Evolutionary conservation across 2,888 invertebrate species (phyloP), one percentile per base, ranked within the genome.

Genomic region (Parnassius orleans): DNA sequence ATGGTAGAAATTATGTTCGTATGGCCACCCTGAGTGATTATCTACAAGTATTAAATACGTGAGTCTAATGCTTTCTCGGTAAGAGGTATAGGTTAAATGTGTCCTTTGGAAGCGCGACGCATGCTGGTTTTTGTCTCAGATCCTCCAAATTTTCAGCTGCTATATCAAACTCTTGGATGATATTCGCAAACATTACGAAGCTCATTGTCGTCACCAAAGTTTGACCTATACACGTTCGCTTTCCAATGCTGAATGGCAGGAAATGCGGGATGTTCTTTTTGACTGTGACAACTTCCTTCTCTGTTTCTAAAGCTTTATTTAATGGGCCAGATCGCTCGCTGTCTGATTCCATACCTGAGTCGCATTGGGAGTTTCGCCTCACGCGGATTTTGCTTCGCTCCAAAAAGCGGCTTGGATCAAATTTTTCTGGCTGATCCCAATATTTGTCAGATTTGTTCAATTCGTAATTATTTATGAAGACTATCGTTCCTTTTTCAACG

Each of bases 141-240:
- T 91, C 86, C 3, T 88, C 84, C 1, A 84, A 60, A 68, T 93
- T 89, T 1, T 88, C 92, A 0, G 93, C 92, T 9, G 90, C 92
- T 0, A 97, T 84, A 67, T 96, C 93, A 78, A 94, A 97, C 63
- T 93, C 92, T 70, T 95, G 95, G 63, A 96, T 84, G 1, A 97
- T 90, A 47, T 95, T 95, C 0, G 95, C 94, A 52, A 96, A 86
- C 79, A 95, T 92, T 0, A 96, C 93, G 72, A 96, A 95, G 55
- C 94, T 93, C 86, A 95, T 96, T 1, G 95, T 94, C 14, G 95
- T 94, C 0, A 97, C 95, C 54, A 97, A 84, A 48, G 95, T 95
- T 74, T 96, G 96, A 0, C 97, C 97, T 63, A 97, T 95, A 76
- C 97, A 97, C 0, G 96, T 96, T n/a, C 97, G 87, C 75, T 95